Evolutionary conservation across 2,888 invertebrate genomes (phyloP).

Genomic region (Calliphora vomitoria): DNA sequence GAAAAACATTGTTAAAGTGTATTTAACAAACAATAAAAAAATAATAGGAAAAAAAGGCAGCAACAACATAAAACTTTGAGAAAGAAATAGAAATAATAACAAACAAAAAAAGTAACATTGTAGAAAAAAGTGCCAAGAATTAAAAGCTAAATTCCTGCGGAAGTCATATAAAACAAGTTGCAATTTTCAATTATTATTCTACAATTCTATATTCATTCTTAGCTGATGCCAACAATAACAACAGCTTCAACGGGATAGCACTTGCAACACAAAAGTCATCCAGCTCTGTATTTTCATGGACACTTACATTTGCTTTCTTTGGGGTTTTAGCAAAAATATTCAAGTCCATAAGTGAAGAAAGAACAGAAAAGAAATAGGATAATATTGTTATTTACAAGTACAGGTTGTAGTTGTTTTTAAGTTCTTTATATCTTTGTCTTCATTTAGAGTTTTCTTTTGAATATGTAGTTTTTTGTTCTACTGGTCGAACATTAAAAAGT

Average conservation of each 20-base stretch:
- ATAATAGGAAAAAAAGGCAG: background rate
- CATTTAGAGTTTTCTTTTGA: background rate
- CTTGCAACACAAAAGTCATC: slow-evolving; percentile 26
- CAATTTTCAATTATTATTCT: slow-evolving; percentile 61
- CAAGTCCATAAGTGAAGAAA: background rate
- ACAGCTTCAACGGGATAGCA: background rate
- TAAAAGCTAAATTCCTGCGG: slow-evolving; percentile 56
- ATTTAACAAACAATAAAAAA: slow-evolving; percentile 13
- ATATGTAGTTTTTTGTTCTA: background rate
- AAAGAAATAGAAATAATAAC: slow-evolving; percentile 14
- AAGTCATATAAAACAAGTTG: slow-evolving; percentile 66
- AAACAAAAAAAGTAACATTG: slow-evolving; percentile 4
- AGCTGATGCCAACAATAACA: slow-evolving; percentile 1
- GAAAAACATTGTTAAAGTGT: slow-evolving; percentile 49
- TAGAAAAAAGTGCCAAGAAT: slow-evolving; percentile 9
- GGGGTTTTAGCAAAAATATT: background rate
- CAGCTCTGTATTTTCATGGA: slow-evolving; percentile 22
- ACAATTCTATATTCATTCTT: slow-evolving; percentile 16
- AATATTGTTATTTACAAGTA: slow-evolving; percentile 35
- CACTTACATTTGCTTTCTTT: slow-evolving; percentile 11
- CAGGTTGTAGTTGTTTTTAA: background rate
- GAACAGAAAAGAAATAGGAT: background rate
- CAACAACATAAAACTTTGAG: background rate
- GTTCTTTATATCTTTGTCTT: background rate
- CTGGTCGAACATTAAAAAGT: slow-evolving; percentile 37